Conservation (phyloP, 2,888 invertebrate species). For the Xanthorhoe spadicearia region DNA sequence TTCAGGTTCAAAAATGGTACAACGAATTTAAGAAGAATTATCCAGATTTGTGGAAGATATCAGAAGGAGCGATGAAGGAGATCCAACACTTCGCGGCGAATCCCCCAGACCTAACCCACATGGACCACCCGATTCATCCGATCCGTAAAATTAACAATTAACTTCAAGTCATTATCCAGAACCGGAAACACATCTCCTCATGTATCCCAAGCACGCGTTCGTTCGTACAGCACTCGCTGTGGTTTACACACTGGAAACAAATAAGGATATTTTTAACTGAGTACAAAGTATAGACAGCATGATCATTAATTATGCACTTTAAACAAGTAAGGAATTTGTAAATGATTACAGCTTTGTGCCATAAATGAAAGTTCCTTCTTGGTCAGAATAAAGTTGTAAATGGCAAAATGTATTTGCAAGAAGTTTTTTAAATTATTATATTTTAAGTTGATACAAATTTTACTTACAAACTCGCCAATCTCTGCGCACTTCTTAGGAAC, state of each 20-base stretch:
- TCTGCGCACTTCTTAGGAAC: slow-evolving; percentile 52
- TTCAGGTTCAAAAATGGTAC: slow-evolving; percentile 87
- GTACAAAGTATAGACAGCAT: not conserved
- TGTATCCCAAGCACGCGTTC: slow-evolving; percentile 63
- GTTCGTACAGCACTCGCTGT: slow-evolving; percentile 66
- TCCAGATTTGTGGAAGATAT: slow-evolving; percentile 89
- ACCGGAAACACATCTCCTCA: slow-evolving; percentile 66
- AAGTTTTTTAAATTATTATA: too few relatives aligned
- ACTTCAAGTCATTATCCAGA: slow-evolving; percentile 27
- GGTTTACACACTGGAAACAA: slow-evolving; percentile 58
- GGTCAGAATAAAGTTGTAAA: not conserved
- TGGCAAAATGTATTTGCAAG: too few relatives aligned
- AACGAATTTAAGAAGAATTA: slow-evolving; percentile 87
- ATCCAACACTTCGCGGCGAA: slow-evolving; percentile 88
- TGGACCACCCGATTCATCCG: slow-evolving; percentile 91
- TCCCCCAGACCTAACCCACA: slow-evolving; percentile 88
- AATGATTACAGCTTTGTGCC: not conserved
- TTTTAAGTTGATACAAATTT: not conserved
- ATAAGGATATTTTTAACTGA: slow-evolving; percentile 3
- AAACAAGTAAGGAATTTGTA: not conserved
- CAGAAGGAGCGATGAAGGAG: slow-evolving; percentile 88
- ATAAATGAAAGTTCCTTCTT: too few relatives aligned
- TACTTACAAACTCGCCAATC: slow-evolving; percentile 71
- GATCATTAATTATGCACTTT: not conserved
- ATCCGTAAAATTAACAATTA: slow-evolving; percentile 79